Conservation (phyloP, 2,888 invertebrate genomes). For the Branchellion lobata region DNA sequence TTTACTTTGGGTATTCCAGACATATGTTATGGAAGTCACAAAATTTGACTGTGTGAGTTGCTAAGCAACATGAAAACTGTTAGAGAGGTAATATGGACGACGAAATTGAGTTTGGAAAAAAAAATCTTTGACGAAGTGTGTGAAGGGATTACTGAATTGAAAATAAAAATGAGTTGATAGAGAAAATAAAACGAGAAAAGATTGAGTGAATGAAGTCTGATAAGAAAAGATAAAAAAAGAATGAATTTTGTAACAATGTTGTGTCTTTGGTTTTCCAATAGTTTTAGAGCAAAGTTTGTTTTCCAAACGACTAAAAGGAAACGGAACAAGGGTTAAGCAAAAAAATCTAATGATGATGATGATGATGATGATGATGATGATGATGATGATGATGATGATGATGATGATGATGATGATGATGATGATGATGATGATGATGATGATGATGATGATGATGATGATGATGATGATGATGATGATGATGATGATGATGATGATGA, state of each 20-base stretch:
- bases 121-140: no score
- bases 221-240: no score
- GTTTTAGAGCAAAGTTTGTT: background rate
- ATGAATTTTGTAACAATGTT: background rate
- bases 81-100: no score
- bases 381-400: background rate
- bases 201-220: no score
- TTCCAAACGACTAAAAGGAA: background rate
- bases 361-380: background rate
- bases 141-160: no score
- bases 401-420: constrained; percentile 32
- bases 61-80: no score
- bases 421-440: background rate
- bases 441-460: constrained; percentile 12
- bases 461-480: background rate
- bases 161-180: no score
- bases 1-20: no score
- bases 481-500: background rate
- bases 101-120: no score
- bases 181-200: no score
- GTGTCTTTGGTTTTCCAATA: background rate
- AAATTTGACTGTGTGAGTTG: no score
- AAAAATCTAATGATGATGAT: background rate
- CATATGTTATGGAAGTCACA: no score
- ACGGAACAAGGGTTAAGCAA: background rate